A percentile compares a stretch with the other conserved stretches of the same genome.
These are phyloP conservation scores for Enteromius radiatus DNA, from an alignment of 2,797 vertebrate genomes.

Conservation along the genomic window DNA sequence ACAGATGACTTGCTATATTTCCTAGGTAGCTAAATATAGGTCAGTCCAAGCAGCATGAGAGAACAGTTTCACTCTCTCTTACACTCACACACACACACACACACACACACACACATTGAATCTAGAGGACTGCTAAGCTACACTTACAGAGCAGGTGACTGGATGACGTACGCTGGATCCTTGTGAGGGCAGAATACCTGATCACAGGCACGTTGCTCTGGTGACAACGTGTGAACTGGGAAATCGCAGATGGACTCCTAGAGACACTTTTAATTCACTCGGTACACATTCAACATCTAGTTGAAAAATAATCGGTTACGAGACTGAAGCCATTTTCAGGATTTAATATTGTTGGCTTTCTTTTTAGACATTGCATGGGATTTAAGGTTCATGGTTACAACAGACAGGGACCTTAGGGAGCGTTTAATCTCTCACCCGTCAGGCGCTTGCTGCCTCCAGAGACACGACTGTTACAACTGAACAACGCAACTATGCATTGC, in stretches of 20 bases:
- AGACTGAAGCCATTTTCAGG: neutral
- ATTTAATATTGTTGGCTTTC: constrained; percentile 28
- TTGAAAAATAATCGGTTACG: constrained; percentile 13
- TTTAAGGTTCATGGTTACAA: constrained; percentile 47
- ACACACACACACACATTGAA: constrained; percentile 8
- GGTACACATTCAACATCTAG: constrained; percentile 2
- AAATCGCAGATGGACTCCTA: constrained; percentile 17
- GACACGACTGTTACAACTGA: constrained; percentile 27
- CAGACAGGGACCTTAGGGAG: constrained; percentile 30
- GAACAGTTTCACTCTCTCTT: constrained; percentile 28
- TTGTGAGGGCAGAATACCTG: constrained; percentile 43
- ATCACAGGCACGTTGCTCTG: constrained; percentile 36
- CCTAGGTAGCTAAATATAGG: constrained; percentile 40
- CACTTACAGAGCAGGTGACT: constrained; percentile 46
- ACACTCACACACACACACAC: constrained; percentile 39
- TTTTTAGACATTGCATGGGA: constrained; percentile 29
- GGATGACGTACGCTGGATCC: constrained; percentile 40
- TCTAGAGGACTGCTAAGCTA: constrained; percentile 19
- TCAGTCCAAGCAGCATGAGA: constrained; percentile 17
- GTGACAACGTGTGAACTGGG: constrained; percentile 23
- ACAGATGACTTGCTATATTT: constrained; percentile 34
- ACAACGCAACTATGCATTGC: constrained; percentile 1
- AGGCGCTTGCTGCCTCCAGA: constrained; percentile 23
- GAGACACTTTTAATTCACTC: neutral
- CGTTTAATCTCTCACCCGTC: constrained; percentile 48